Evolutionary conservation across 2,888 invertebrate species (phyloP).

Genomic region (Tetranychus piercei): DNA sequence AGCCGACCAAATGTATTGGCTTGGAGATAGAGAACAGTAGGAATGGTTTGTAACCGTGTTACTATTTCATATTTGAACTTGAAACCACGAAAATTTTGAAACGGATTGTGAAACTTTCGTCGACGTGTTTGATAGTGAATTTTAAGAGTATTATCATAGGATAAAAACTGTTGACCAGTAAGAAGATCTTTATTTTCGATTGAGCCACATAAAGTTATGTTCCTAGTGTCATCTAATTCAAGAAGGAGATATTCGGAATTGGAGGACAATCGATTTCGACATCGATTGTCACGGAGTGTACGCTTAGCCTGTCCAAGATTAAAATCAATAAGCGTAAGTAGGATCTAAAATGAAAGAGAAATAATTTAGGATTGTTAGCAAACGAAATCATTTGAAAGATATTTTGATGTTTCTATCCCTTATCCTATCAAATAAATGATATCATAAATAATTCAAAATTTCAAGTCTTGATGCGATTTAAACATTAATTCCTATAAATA

Average conservation of each 20-base stretch:
- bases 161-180: constrained; percentile 18
- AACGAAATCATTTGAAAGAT: background rate
- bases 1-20: constrained; percentile 37
- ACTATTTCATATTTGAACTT: constrained; percentile 15
- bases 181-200: constrained; percentile 10
- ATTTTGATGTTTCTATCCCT: background rate
- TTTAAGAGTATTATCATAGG: constrained; percentile 13
- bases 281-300: constrained; percentile 4
- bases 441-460: background rate
- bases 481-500: too few relatives aligned
- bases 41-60: background rate
- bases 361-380: background rate
- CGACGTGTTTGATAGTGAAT: constrained; percentile 10
- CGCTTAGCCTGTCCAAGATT: constrained; percentile 6
- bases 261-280: background rate
- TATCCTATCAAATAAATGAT: background rate
- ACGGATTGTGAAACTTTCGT: constrained; percentile 5
- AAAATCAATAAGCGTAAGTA: constrained; percentile 16
- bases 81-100: constrained; percentile 15
- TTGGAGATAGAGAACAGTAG: constrained; percentile 32
- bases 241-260: constrained; percentile 6
- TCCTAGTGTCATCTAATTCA: constrained; percentile 9
- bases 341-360: constrained; percentile 5
- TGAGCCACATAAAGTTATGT: constrained; percentile 17
- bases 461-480: too few relatives aligned